Base-by-base conservation (phyloP, 2,797 vertebrate species). In the Spatula clypeata region DNA sequence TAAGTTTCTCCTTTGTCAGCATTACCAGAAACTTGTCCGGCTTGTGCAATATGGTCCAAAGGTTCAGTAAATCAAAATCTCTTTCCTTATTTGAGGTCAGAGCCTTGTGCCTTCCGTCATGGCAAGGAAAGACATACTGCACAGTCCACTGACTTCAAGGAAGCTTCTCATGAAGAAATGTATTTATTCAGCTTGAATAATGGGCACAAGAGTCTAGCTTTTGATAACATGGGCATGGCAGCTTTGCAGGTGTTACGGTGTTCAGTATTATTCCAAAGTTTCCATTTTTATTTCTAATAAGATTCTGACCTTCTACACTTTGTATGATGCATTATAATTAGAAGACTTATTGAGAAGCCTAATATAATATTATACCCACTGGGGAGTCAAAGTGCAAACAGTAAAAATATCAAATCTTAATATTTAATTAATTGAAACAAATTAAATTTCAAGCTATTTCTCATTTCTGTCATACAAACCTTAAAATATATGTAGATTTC, bases 221-320 rank as follows among this genome's bases (percentile, higher is more conserved):
- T 86, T 72, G 60, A 67, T 94, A 95, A 77, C 8, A 70, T 2
- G 73, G 61, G 19, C 55, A 86, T 9, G 29, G 34, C 36, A 92
- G 67, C 53, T 90, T 79, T 0, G 0, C 74, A 67, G 86, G 80
- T 82, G 77, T 9, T 88, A 29, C 71, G 47, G 29, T 1, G 0
- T 71, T 95, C 47, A 36, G 64, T 77, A 82, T 45, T 73, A 79
- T 92, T 84, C 61, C 65, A 53, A 94, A 90, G 29, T 97, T 98
- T 98, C 97, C 97, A 98, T 98, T 98, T 98, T 98, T 98, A 97
- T 97, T 98, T 98, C 98, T 98, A 98, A 98, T 98, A 98, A 98
- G 98, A 98, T 97, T 97, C 95, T 99, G 98, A 99, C 98, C 98
- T 98, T 98, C 98, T 98, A 97, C 97, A 97, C 96, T 98, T 98